Conservation (phyloP, 1,140 invertebrate species). For the Wiebesia pumilae region DNA sequence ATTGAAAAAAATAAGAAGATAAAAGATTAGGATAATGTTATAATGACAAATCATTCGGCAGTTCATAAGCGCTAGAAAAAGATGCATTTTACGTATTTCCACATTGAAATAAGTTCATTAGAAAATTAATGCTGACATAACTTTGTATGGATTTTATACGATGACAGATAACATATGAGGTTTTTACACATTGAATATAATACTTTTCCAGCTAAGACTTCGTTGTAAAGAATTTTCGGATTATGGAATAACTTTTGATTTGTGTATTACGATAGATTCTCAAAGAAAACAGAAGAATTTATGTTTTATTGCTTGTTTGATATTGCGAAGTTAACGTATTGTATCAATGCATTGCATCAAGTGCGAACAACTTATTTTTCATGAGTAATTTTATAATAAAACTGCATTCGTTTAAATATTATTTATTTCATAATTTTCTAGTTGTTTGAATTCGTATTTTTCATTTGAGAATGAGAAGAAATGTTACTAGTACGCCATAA, state of each 20-base stretch:
- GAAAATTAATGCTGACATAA: too few species aligned
- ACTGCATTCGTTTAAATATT: neutral
- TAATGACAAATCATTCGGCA: too few species aligned
- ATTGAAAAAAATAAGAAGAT: too few species aligned
- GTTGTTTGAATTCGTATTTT: neutral
- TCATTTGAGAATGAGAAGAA: neutral
- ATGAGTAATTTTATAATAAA: neutral
- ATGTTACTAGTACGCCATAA: too few species aligned
- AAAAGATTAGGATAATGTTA: too few species aligned
- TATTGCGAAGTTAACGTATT: neutral
- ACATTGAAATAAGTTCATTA: too few species aligned
- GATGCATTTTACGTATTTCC: too few species aligned
- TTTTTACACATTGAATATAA: too few species aligned
- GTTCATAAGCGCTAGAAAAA: too few species aligned
- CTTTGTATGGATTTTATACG: too few species aligned
- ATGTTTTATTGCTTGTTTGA: neutral
- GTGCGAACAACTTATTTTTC: neutral
- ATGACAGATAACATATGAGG: too few species aligned
- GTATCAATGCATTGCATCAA: neutral
- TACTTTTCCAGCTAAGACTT: too few species aligned
- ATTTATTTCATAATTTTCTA: neutral
- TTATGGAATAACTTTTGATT: neutral
- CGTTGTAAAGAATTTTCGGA: neutral
- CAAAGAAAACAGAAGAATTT: neutral
- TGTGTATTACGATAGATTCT: neutral